phyloP scores from a whole-genome alignment of 2,797 vertebrate genomes.

The Leptodactylus fallax region DNA sequence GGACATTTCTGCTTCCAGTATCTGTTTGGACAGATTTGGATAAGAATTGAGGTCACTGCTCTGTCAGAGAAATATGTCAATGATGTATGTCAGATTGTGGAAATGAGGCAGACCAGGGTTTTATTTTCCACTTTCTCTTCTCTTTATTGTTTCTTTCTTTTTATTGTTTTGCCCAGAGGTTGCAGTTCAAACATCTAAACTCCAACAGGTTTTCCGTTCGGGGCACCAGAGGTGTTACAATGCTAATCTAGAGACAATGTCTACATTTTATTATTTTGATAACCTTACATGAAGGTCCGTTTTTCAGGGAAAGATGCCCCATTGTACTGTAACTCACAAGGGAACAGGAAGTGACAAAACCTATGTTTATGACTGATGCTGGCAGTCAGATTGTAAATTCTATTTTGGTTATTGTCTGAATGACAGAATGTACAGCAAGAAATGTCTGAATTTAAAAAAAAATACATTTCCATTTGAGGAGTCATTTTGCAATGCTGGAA shows the following conservation, averaged over 20 bases:
- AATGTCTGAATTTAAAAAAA: neutral
- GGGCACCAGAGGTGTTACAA: conserved; percentile 55
- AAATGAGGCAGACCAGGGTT: conserved; percentile 71
- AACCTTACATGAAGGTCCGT: conserved; percentile 36
- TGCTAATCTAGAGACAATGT: conserved; percentile 47
- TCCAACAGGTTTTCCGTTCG: conserved; percentile 58
- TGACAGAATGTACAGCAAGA: neutral
- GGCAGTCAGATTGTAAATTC: conserved; percentile 31
- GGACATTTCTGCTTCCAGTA: conserved; percentile 76
- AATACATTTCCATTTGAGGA: conserved; percentile 23
- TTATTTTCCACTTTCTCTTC: conserved; percentile 65
- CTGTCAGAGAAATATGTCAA: conserved; percentile 74
- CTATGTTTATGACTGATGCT: conserved; percentile 24
- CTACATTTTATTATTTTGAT: conserved; percentile 59
- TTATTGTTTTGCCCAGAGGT: conserved; percentile 62
- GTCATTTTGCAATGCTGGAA: conserved; percentile 14
- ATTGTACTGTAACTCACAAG: conserved; percentile 31
- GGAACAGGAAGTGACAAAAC: conserved; percentile 55
- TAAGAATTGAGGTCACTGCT: conserved; percentile 76
- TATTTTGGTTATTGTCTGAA: conserved; percentile 50
- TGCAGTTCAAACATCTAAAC: conserved; percentile 62
- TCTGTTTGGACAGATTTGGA: conserved; percentile 78
- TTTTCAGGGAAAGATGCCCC: conserved; percentile 35
- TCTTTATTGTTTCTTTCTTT: conserved; percentile 50
- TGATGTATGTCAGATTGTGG: conserved; percentile 72